Evolutionary conservation across 2,113 vertebrate genomes (phyloP), one percentile per base, ranked within the genome.

Genomic region (Zosterops lateralis): DNA sequence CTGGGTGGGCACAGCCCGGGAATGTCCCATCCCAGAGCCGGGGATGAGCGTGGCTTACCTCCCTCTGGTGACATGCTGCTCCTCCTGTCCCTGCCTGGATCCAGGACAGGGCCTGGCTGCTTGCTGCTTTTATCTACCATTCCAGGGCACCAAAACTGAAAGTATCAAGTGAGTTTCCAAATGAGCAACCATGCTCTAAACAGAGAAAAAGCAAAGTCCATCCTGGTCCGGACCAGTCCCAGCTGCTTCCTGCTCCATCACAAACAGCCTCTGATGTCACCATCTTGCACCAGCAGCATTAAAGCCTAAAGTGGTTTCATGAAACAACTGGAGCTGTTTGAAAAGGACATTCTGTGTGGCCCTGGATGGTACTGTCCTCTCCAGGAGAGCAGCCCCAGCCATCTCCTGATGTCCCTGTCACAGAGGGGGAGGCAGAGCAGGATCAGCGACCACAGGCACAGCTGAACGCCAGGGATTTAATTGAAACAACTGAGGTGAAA

Each of bases 141-240:
- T 8, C 12, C 62, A 44, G n/a, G 0, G 40, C 31, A 73, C 25
- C 42, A 44, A 76, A 94, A 80, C 50, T 0, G 64, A 95, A 93
- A 93, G 87, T 31, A 38, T 20, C 26, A 24, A 29, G 17, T 40
- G 26, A 54, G 31, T 47, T 80, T 73, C 73, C 54, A 71, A 57
- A 50, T 21, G 40, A 92, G 76, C 32, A 51, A 34, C 4, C 1
- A 16, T 7, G 14, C 51, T 14, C 14, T 26, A 14, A 90, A 84
- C 50, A 44, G 22, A 0, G 18, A 75, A 61, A 51, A 90, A 78
- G 48, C 95, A 82, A 92, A 96, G 96, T 92, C 90, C 94, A 78
- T 22, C 40, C 73, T 83, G 38, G 50, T 61, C n/a, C 14, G 28
- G 28, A 8, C 40, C 74, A 22, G 92, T 29, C 82, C 47, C 58